Evolutionary conservation across 2,113 vertebrate genomes (phyloP), one percentile per base, ranked within the genome.

Genomic region (Jacana jacana): DNA sequence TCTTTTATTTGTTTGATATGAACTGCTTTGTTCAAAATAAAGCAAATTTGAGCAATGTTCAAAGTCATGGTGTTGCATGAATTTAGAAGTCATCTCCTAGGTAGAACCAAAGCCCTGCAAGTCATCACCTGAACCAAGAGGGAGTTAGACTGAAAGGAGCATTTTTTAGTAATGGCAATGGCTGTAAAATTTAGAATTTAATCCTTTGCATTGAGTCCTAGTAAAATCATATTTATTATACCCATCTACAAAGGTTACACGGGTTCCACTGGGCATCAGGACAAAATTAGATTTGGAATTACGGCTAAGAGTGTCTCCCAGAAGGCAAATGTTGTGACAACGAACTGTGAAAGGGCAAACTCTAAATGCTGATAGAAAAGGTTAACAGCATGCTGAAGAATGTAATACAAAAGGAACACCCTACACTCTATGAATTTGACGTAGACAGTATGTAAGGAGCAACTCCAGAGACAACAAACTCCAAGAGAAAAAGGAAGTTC

Each of bases 301-400:
- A 84, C 4, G 1, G 48, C 61, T 87, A 65, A 76, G 52, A 83
- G 40, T 76, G 71, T 83, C 64, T 95, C 93, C 82, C 90, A 81
- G 71, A 92, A 94, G 90, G 68, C 84, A 96, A 95, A 97, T 88
- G 81, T 89, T 96, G 93, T 92, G 93, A 89, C 95, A 96, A 90
- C 4, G 37, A 89, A 79, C 81, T 92, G 90, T 86, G 66, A 97
- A 95, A 96, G 91, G 92, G 88, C 93, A 94, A 81, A 92, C 49
- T 92, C 52, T 69, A 87, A 96, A 95, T 79, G 65, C 52, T 92
- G 88, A 91, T 77, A 76, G 91, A 92, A 96, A 96, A 97, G 93
- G 95, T 97, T 95, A 97, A 76, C 48, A 79, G 12, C 55, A 60
- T 84, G 73, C 80, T 68, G n/a, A 79, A 72, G 88, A 94, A 87